Percentiles rank a stretch among this genome's conserved stretches.
These are phyloP conservation scores for Caenorhabditis panamensis DNA, from an alignment of 2,888 invertebrate species.

Conservation along the genomic window DNA sequence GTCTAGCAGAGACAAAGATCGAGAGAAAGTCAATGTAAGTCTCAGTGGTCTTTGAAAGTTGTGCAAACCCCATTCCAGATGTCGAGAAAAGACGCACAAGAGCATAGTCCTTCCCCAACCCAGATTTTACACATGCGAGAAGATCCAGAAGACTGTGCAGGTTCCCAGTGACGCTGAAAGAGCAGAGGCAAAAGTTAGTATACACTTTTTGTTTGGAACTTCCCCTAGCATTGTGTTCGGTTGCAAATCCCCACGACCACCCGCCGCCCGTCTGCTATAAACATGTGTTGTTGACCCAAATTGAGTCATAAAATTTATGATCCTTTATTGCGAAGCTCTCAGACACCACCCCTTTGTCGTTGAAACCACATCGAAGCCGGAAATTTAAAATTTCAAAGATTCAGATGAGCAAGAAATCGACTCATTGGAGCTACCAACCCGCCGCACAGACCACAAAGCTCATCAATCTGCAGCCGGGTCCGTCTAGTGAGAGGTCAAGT, in stretches of 20 bases:
- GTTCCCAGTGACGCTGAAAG: constrained; percentile 8
- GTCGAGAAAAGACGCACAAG: constrained; percentile 64
- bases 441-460: constrained; percentile 26
- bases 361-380: no score
- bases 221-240: neutral
- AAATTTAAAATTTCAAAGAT: no score
- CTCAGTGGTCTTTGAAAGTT: constrained; percentile 8
- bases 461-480: constrained; percentile 37
- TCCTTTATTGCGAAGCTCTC: constrained; percentile 48
- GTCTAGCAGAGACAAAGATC: constrained; percentile 68
- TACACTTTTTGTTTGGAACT: constrained; percentile 6
- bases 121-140: constrained; percentile 35
- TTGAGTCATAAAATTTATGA: constrained; percentile 60
- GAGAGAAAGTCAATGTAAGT: constrained; percentile 66
- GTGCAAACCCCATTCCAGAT: constrained; percentile 48
- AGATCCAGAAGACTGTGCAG: constrained; percentile 57
- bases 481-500: constrained; percentile 52
- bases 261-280: constrained; percentile 45
- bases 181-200: neutral
- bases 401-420: constrained; percentile 59
- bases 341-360: constrained; percentile 50
- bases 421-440: constrained; percentile 40
- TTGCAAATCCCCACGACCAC: constrained; percentile 35
- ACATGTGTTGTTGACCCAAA: constrained; percentile 63
- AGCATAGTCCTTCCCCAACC: constrained; percentile 56